Evolutionary conservation across 1,140 invertebrate species (phyloP), one percentile per base, ranked within the genome.

Genomic region (Leguminivora glycinivorella): DNA sequence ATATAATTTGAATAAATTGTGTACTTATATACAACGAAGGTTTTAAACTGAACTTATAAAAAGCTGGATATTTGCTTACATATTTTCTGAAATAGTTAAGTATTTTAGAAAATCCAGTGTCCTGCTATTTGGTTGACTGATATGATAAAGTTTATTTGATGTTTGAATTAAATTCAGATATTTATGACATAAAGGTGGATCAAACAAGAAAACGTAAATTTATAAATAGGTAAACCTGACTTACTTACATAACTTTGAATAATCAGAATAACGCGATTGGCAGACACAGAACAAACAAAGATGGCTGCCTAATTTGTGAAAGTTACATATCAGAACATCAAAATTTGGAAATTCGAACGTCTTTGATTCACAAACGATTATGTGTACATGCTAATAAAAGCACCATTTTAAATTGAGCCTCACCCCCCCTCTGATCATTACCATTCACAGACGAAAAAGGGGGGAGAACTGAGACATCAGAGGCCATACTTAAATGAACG

Each of bases 281-380:
- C 26, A 67, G 68, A 40, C 43, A 31, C 22, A 63, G 58, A 34
- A 63, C 58, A 63, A 63, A 63, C 26, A 63, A 63, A 63, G 25
- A 63, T 47, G 72, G 31, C 78, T 74, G 72, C 77, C 75, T 87
- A 83, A 87, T 87, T 85, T 84, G 76, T 76, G 71, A 83, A 85
- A 81, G 83, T 78, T 78, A 81, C 79, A 83, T 88, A 84, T 83
- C 76, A 84, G 81, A 85, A 77, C 74, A 70, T 72, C 73, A 73
- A 77, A 77, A 79, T 76, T 63, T 77, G 68, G 69, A 75, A 81
- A 75, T 82, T 81, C 80, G 77, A 79, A 83, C 80, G 78, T 79
- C 81, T 86, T 87, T 86, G 84, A 87, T 89, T 87, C 78, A 75
- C 72, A 69, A 83, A 82, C 82, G 84, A 87, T 86, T 89, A 87